Conservation (phyloP, 2,113 vertebrate species). For the Aix galericulata region DNA sequence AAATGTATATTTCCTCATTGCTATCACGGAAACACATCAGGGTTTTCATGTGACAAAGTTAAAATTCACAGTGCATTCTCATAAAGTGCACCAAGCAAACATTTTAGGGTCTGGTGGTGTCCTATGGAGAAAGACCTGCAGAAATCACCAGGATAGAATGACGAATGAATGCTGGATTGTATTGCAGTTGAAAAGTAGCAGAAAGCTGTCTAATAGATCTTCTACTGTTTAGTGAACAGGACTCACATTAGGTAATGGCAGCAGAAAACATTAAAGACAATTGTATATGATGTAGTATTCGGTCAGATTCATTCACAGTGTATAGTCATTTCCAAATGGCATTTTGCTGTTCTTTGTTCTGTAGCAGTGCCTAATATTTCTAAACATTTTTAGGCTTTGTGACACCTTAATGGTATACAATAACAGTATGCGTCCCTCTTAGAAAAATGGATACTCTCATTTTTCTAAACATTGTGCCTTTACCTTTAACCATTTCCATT, state of each 20-base stretch:
- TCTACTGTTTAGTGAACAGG: constrained; percentile 57
- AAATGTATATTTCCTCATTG: neutral
- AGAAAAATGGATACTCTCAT: constrained; percentile 85
- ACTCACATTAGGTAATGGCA: constrained; percentile 58
- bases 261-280: constrained; percentile 65
- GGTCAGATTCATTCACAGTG: constrained; percentile 51
- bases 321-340: constrained; percentile 73
- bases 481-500: constrained; percentile 83
- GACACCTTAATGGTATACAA: constrained; percentile 81
- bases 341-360: constrained; percentile 64
- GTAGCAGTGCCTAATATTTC: constrained; percentile 76
- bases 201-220: constrained; percentile 59
- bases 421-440: constrained; percentile 75
- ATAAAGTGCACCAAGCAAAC: neutral
- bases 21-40: neutral
- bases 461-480: constrained; percentile 81
- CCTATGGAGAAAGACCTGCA: neutral
- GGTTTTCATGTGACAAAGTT: neutral
- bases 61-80: constrained; percentile 11
- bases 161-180: constrained; percentile 51
- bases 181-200: constrained; percentile 46
- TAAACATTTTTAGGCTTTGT: constrained; percentile 78
- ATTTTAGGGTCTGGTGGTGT: constrained; percentile 36
- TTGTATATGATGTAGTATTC: constrained; percentile 57
- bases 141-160: constrained; percentile 12